phyloP scores from a whole-genome alignment of 1,140 invertebrate genomes.

The Tigriopus japonicus region DNA sequence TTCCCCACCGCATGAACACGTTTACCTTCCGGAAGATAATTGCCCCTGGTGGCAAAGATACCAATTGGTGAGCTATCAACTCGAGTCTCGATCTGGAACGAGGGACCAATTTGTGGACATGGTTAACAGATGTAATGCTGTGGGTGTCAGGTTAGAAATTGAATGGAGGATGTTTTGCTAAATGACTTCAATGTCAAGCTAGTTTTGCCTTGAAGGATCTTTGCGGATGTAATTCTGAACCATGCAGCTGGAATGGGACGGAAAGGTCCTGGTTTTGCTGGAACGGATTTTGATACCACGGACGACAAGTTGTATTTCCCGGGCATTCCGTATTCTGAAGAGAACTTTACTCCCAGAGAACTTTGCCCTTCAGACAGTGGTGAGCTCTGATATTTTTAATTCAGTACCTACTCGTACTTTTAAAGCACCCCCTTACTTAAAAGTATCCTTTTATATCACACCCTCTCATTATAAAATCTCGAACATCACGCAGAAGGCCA shows the following conservation, averaged over 20 bases:
- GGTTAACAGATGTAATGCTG: slow-evolving; percentile 33
- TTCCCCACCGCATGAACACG: slow-evolving; percentile 22
- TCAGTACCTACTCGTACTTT: too few species aligned
- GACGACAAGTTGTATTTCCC: slow-evolving; percentile 22
- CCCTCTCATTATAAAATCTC: too few species aligned
- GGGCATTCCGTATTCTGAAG: slow-evolving; percentile 27
- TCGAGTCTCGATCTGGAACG: slow-evolving; percentile 28
- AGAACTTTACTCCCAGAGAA: slow-evolving; percentile 22
- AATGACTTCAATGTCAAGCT: not conserved
- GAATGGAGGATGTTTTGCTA: too few species aligned
- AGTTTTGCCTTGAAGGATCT: slow-evolving; percentile 24
- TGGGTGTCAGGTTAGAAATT: slow-evolving; percentile 31
- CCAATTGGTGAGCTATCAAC: slow-evolving; percentile 28
- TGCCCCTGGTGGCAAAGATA: slow-evolving; percentile 34
- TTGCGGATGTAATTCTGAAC: slow-evolving; percentile 34
- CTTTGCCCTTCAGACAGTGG: slow-evolving; percentile 22
- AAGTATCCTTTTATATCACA: too few species aligned
- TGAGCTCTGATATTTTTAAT: too few species aligned
- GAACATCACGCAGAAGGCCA: too few species aligned
- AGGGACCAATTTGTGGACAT: slow-evolving; percentile 31
- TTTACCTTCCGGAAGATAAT: slow-evolving; percentile 19
- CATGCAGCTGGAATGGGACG: slow-evolving; percentile 30
- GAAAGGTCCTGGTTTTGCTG: slow-evolving; percentile 20
- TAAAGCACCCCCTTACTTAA: too few species aligned
- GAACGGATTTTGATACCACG: slow-evolving; percentile 24